Percentiles rank a stretch among this genome's conserved stretches.
Evolutionary conservation across 1,140 invertebrate species (phyloP).

Genomic region (Microplitis demolitor): DNA sequence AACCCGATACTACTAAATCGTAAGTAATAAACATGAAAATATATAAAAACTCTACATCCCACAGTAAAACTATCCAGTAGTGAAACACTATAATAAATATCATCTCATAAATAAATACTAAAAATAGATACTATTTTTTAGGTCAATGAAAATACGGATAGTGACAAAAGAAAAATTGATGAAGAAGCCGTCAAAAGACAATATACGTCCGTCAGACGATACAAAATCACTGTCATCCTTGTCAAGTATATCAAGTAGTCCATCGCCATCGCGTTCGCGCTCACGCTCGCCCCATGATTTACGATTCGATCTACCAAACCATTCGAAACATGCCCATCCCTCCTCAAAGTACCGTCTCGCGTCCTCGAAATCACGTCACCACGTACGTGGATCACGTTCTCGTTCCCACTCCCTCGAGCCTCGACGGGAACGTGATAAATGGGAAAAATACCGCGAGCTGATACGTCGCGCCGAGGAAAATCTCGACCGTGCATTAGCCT

Average conservation of each 20-base stretch:
- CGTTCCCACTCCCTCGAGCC: constrained; percentile 45
- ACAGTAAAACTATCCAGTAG: background rate
- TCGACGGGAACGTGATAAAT: constrained; percentile 61
- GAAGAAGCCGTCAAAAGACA: constrained; percentile 44
- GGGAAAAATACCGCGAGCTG: constrained; percentile 63
- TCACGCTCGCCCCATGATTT: background rate
- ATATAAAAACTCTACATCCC: background rate
- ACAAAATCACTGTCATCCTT: constrained; percentile 57
- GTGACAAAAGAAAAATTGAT: constrained; percentile 55
- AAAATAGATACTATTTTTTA: constrained; percentile 35
- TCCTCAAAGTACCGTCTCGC: background rate
- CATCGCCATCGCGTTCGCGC: constrained; percentile 40
- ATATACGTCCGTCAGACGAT: constrained; percentile 46
- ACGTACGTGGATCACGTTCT: constrained; percentile 35
- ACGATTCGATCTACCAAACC: background rate
- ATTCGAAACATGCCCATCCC: background rate
- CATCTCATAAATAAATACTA: constrained; percentile 9
- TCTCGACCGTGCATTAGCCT: constrained; percentile 62
- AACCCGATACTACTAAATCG: constrained; percentile 54
- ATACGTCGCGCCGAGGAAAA: constrained; percentile 63
- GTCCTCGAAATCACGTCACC: constrained; percentile 1
- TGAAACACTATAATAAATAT: background rate
- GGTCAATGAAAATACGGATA: constrained; percentile 57
- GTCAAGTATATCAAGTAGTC: constrained; percentile 59
- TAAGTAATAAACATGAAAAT: constrained; percentile 43